A percentile compares a stretch with the other conserved stretches of the same genome.
phyloP scores from a whole-genome alignment of 2,888 invertebrate species.

The Empis livida region DNA sequence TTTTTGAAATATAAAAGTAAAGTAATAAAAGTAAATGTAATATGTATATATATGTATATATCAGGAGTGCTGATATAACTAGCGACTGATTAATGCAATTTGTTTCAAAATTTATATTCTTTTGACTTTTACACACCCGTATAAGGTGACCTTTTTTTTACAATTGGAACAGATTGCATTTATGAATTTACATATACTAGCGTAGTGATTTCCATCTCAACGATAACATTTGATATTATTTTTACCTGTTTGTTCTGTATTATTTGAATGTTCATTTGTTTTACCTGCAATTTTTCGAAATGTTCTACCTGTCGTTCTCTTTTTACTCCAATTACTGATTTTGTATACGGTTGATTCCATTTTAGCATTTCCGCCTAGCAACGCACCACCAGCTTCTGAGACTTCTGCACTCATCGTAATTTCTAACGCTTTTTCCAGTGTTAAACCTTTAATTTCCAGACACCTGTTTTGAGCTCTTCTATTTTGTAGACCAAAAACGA shows the following conservation, averaged over 20 bases:
- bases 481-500: no score
- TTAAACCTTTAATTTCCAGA: slow-evolving; percentile 14
- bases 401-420: slow-evolving; percentile 16
- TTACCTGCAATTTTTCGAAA: no score
- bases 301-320: neutral
- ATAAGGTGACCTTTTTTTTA: neutral
- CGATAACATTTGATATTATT: neutral
- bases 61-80: no score
- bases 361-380: neutral
- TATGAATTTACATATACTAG: neutral
- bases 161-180: neutral
- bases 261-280: neutral
- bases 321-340: neutral
- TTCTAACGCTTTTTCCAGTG: no score
- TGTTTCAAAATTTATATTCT: no score
- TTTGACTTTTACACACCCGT: neutral
- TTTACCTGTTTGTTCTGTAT: no score
- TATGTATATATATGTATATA: no score
- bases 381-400: slow-evolving; percentile 12
- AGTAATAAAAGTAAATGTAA: no score
- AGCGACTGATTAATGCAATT: neutral
- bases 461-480: slow-evolving; percentile 16
- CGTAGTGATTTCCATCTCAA: neutral
- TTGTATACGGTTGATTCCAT: neutral
- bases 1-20: no score